Percentiles rank a stretch among this genome's conserved stretches.
Evolutionary conservation across 2,113 vertebrate genomes (phyloP).

Genomic region (Crotalus viridis): DNA sequence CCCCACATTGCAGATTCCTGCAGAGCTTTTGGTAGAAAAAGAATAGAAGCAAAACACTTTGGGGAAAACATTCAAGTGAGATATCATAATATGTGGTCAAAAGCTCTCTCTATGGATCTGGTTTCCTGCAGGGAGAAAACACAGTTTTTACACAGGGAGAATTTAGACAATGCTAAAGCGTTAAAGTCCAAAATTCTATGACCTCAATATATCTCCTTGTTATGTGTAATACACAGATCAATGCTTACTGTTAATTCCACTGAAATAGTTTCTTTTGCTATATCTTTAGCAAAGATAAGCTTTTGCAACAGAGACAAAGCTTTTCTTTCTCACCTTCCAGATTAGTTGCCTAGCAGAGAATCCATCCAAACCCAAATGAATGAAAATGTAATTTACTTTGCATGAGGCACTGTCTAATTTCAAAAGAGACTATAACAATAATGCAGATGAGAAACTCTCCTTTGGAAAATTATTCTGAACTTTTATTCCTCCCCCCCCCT

Average conservation of each 20-base stretch:
- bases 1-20: neutral
- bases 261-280: conserved; percentile 29
- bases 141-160: neutral
- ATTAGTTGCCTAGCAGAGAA: conserved; percentile 71
- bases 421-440: conserved; percentile 61
- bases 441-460: conserved; percentile 54
- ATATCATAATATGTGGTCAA: neutral
- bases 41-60: neutral
- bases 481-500: conserved; percentile 51
- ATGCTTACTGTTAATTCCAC: conserved; percentile 15
- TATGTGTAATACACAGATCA: neutral
- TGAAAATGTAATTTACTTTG: conserved; percentile 73
- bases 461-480: conserved; percentile 62
- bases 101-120: neutral
- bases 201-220: neutral
- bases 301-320: conserved; percentile 25
- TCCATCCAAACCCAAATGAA: conserved; percentile 57
- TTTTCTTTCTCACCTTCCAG: conserved; percentile 40
- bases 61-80: neutral
- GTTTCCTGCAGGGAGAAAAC: neutral
- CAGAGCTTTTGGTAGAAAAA: neutral
- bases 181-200: neutral
- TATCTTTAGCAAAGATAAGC: neutral
- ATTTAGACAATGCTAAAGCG: neutral
- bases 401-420: conserved; percentile 62